Base-by-base conservation (phyloP, 2,797 vertebrate species). In the Rhinoraja longicauda region DNA sequence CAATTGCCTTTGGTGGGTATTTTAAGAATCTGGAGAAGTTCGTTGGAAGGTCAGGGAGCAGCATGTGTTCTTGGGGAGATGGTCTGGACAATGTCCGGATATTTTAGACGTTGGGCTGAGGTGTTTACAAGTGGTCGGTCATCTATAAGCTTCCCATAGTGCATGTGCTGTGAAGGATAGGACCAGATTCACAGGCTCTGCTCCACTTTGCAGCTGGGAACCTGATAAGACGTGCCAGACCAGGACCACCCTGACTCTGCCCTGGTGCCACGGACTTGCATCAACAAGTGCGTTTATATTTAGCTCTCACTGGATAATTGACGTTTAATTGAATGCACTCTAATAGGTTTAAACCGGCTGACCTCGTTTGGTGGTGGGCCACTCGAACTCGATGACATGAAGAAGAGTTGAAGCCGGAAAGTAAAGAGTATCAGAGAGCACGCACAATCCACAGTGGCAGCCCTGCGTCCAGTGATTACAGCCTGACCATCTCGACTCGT, bases 101-200 rank as follows among this genome's bases (percentile, higher is more conserved):
- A 88, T 19, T 64, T 64, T 59, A 64, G 29, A 19, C 3, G 32
- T 86, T 86, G 57, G 19, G 82, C 32, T 88, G n/a, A 39, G 32
- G 17, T 67, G 84, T 67, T 88, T 67, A 19, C 19, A 88, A 67
- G 62, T 67, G 62, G 17, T 1, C 67, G n/a, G 32, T 88, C 59
- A 88, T 36, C 21, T 88, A n/a, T n/a, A 36, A 88, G 59, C 84
- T 67, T 88, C 88, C n/a, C n/a, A 36, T 84, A 88, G n/a, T 67
- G 32, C 64, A 62, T n/a, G 59, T 36, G 12, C 57, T 13, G 45
- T 57, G 3, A 10, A 84, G 81, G 81, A 84, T 29, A 84, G 57
- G 45, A 59, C 15, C 2, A 62, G 88, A 19, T 88, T 88, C 62
- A 67, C 84, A 88, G 1, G 62, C 15, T 19, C 62, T 21, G 62